Evolutionary conservation across 2,113 vertebrate species (phyloP).

Genomic region (Pelecanus crispus): DNA sequence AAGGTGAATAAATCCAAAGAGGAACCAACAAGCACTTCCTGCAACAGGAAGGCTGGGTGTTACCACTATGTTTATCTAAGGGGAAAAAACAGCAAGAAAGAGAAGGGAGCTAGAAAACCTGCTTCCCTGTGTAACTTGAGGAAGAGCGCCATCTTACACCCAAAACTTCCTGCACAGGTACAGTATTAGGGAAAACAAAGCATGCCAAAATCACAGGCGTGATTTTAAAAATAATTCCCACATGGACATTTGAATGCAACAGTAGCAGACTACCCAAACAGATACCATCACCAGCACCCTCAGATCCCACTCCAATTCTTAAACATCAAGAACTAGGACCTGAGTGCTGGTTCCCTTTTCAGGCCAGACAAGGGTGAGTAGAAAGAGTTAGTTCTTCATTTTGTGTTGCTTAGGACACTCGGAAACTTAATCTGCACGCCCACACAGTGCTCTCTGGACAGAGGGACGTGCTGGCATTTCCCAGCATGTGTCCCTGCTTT

Average conservation of each 20-base stretch:
- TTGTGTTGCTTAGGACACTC: neutral
- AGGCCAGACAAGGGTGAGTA: neutral
- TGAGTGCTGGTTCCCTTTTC: neutral
- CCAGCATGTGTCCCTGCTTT: constrained; percentile 10
- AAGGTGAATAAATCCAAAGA: constrained; percentile 16
- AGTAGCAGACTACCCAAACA: neutral
- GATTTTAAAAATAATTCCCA: neutral
- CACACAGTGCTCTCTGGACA: neutral
- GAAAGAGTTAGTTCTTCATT: neutral
- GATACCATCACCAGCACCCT: neutral
- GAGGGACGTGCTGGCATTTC: neutral
- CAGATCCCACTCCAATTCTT: neutral
- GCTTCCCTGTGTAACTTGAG: neutral
- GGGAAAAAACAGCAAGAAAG: neutral
- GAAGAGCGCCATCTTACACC: neutral
- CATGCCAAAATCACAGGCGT: fast-evolving
- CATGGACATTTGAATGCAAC: neutral
- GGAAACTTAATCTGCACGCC: neutral
- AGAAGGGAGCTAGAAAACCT: neutral
- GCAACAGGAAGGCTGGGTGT: neutral
- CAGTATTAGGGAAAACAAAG: neutral
- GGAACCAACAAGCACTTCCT: neutral
- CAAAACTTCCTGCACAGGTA: neutral
- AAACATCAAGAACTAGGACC: neutral
- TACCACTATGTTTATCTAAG: neutral